phyloP scores from a whole-genome alignment of 2,113 vertebrate species.

The Istiophorus platypterus region DNA sequence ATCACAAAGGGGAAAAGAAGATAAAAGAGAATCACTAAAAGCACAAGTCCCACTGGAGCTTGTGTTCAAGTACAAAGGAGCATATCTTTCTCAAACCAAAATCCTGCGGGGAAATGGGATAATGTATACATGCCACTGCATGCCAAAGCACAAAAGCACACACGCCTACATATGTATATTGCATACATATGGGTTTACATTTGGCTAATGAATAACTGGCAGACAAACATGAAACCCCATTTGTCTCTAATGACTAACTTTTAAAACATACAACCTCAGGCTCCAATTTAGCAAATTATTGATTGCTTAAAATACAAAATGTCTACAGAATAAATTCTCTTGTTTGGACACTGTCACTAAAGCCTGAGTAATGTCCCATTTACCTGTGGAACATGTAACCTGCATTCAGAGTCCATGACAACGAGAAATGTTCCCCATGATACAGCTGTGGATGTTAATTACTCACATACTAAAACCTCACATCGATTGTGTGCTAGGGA shows the following conservation, averaged over 20 bases:
- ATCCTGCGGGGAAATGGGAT: slow-evolving; percentile 9
- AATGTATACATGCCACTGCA: slow-evolving; percentile 38
- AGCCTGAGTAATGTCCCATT: slow-evolving; percentile 41
- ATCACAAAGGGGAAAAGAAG: slow-evolving; percentile 52
- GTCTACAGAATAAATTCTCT: slow-evolving; percentile 40
- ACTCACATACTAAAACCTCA: slow-evolving; percentile 37
- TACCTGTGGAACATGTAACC: slow-evolving; percentile 32
- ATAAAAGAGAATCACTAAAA: slow-evolving; percentile 58
- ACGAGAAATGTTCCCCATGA: slow-evolving; percentile 43
- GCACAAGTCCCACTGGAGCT: slow-evolving; percentile 29
- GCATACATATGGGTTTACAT: neutral
- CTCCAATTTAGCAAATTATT: slow-evolving; percentile 61
- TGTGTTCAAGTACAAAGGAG: slow-evolving; percentile 45
- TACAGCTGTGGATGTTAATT: slow-evolving; percentile 45
- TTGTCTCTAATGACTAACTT: slow-evolving; percentile 51
- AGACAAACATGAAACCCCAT: slow-evolving; percentile 35
- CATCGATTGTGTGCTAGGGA: slow-evolving; percentile 27
- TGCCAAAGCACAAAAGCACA: slow-evolving; percentile 12
- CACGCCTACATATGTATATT: neutral
- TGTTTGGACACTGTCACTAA: slow-evolving; percentile 45
- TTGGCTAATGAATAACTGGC: slow-evolving; percentile 37
- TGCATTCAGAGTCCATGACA: slow-evolving; percentile 36
- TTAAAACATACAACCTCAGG: slow-evolving; percentile 59
- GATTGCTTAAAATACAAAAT: slow-evolving; percentile 48
- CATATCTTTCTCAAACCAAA: slow-evolving; percentile 13